Conservation (phyloP, 2,113 vertebrate species). For the Ovis aries region DNA sequence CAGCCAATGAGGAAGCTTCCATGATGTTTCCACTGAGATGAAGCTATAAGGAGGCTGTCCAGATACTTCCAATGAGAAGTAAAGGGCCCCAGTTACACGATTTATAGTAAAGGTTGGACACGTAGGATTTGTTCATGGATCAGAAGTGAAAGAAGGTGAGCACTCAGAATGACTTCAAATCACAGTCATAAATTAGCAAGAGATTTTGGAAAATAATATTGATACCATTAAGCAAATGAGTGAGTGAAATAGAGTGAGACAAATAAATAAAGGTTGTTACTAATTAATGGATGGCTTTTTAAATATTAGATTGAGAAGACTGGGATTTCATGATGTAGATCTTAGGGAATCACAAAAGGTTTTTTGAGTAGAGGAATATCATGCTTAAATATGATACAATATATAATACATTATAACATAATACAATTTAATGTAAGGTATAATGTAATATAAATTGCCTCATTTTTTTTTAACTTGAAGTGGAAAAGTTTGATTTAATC, state of each 20-base stretch:
- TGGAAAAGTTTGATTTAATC: background rate
- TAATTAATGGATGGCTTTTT: background rate
- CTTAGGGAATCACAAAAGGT: background rate
- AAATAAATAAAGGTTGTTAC: background rate
- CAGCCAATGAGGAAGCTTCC: background rate
- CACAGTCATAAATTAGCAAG: background rate
- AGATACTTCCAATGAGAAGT: background rate
- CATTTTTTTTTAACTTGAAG: background rate
- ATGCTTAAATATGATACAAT: background rate
- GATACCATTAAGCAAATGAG: background rate
- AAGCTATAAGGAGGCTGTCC: background rate
- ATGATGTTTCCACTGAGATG: no score
- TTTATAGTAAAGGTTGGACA: background rate
- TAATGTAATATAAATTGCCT: background rate
- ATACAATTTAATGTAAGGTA: background rate
- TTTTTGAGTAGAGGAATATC: background rate
- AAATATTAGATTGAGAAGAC: background rate
- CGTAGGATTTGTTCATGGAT: background rate
- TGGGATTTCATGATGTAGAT: background rate
- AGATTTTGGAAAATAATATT: background rate
- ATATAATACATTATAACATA: background rate
- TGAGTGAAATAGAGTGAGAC: background rate
- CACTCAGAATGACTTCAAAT: no score
- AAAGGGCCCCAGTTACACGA: accelerated
- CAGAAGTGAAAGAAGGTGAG: background rate